These are phyloP conservation scores for Tricholauxania praeusta DNA, from an alignment of 2,888 invertebrate genomes.

Conservation along the genomic window DNA sequence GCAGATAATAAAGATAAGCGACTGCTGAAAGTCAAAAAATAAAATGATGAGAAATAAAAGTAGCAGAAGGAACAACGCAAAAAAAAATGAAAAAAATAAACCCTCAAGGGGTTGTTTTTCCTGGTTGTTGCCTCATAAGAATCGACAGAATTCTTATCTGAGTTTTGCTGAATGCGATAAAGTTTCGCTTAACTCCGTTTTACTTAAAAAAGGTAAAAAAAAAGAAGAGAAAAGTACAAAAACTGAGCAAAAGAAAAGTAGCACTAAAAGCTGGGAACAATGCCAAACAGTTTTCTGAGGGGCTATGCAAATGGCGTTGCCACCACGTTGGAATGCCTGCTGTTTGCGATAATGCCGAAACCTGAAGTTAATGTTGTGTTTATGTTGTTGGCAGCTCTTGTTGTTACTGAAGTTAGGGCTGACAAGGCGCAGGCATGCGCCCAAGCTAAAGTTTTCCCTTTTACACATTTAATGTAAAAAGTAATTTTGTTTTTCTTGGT, in stretches of 20 bases:
- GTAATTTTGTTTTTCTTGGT: not conserved
- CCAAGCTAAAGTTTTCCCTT: not conserved
- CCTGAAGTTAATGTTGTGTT: constrained; percentile 1
- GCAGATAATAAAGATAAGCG: constrained; percentile 20
- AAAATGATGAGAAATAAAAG: not conserved
- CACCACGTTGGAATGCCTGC: not conserved
- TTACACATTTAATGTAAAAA: not conserved
- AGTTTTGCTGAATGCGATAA: not conserved
- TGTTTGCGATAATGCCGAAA: constrained; percentile 1
- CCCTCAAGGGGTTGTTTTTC: constrained; percentile 6
- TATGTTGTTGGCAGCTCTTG: not conserved
- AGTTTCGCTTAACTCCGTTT: constrained; percentile 17
- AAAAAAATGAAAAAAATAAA: not conserved
- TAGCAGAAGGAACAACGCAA: not conserved
- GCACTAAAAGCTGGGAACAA: not conserved
- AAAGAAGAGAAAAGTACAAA: not conserved
- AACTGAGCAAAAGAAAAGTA: not conserved
- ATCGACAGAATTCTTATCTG: not conserved
- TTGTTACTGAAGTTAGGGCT: not conserved
- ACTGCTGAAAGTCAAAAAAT: constrained; percentile 11
- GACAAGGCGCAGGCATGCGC: not conserved
- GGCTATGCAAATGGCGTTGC: not conserved
- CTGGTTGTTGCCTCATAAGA: not conserved
- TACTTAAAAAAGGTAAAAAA: not conserved
- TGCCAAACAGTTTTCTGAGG: not conserved